These are phyloP conservation scores for Cecropterus lyciades DNA, from an alignment of 1,140 invertebrate genomes.

Conservation along the genomic window DNA sequence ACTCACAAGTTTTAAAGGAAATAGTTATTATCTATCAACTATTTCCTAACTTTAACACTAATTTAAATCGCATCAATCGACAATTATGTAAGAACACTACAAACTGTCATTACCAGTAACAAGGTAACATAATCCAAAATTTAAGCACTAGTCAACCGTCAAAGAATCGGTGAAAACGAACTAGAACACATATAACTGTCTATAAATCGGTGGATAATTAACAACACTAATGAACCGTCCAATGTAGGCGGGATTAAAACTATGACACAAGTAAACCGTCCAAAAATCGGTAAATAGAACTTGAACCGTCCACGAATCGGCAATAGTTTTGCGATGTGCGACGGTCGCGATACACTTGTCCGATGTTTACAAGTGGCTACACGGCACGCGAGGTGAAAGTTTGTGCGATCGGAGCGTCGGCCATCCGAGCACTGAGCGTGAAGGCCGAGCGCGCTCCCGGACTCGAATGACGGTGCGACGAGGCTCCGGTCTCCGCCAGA, in stretches of 20 bases:
- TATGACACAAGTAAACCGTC: not conserved
- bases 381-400: conserved; percentile 42
- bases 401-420: conserved; percentile 39
- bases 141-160: not conserved
- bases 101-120: not conserved
- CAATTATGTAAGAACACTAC: not conserved
- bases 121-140: conserved; percentile 2
- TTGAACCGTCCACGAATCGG: not conserved
- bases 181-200: too few species aligned
- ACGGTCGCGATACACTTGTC: conserved; percentile 19
- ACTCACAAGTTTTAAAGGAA: not conserved
- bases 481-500: too few species aligned
- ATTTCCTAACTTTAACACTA: conserved; percentile 8
- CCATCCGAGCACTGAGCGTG: conserved; percentile 39
- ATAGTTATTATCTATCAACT: too few species aligned
- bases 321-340: not conserved
- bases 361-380: conserved; percentile 11
- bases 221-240: not conserved
- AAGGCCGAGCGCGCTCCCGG: conserved; percentile 37
- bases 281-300: not conserved
- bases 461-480: conserved; percentile 7
- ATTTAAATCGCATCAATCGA: not conserved
- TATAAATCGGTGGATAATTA: not conserved
- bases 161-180: too few species aligned
- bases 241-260: too few species aligned